Evolutionary conservation across 1,140 invertebrate genomes (phyloP), one percentile per base, ranked within the genome.

Genomic region (Trichoplusia ni): DNA sequence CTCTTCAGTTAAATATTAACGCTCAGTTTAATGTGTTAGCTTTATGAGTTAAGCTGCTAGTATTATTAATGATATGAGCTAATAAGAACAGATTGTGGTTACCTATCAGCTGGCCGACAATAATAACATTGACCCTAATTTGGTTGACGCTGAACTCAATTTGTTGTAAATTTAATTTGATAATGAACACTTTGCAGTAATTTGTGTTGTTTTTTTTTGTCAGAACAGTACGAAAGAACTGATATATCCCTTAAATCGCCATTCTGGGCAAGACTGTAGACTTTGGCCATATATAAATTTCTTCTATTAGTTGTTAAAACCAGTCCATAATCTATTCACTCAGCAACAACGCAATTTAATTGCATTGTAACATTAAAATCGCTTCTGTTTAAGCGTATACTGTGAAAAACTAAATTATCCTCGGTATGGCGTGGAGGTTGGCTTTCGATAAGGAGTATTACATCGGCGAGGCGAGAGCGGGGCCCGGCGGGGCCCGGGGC

Each of bases 361-460:
- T 16, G 18, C 6, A 16, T 29, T 47, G 0, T 47, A 1, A 47
- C 5, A 8, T 38, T 11, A n/a, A n/a, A n/a, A n/a, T n/a, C 4
- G 16, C 29, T 19, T 21, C 47, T 35, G 9, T 42, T 8, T 19
- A n/a, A 19, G 2, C 54, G 31, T 60, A 47, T 60, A 60, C 40
- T 60, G 27, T n/a, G 35, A 60, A 47, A 60, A 60, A 47, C 33
- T 60, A 37, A 60, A 60, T 60, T 33, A 60, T 60, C 46, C 19
- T 47, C 46, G 56, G 14, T 37, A 16, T 33, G 46, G 38, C 33
- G 29, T 56, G 42, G 40, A 47, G 37, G 40, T n/a, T n/a, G n/a
- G 29, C 56, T 47, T 46, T 47, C 56, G 56, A 60, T 60, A 60
- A 47, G 40, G 33, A 47, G 40, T 47, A 46, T 44, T 37, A 37